phyloP scores from a whole-genome alignment of 2,113 vertebrate species.

The Centropristis striata region DNA sequence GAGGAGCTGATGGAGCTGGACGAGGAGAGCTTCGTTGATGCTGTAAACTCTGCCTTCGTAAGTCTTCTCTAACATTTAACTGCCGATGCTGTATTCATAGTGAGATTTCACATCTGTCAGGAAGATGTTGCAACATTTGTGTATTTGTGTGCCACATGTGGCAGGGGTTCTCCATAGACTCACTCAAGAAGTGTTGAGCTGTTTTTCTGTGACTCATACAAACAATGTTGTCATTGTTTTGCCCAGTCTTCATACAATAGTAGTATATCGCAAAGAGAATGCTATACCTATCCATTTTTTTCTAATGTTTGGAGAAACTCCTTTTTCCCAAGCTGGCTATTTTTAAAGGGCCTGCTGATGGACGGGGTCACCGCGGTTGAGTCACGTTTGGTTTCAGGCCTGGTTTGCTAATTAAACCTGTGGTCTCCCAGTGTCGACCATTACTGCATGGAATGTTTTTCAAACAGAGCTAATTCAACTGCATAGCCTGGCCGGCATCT shows the following conservation, averaged over 20 bases:
- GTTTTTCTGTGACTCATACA: slow-evolving; percentile 50
- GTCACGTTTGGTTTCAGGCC: slow-evolving; percentile 83
- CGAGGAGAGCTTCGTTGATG: slow-evolving; percentile 95
- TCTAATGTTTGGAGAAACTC: slow-evolving; percentile 75
- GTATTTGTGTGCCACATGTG: slow-evolving; percentile 14
- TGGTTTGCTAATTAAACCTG: slow-evolving; percentile 88
- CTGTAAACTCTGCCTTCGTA: slow-evolving; percentile 97
- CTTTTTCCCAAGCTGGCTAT: slow-evolving; percentile 86
- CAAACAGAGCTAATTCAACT: slow-evolving; percentile 83
- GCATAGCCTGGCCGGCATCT: slow-evolving; percentile 78
- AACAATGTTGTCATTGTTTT: slow-evolving; percentile 60
- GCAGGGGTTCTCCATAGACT: slow-evolving; percentile 18
- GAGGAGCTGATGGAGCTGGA: slow-evolving; percentile 91
- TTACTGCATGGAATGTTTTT: slow-evolving; percentile 86
- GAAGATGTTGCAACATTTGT: slow-evolving; percentile 21
- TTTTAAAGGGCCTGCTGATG: slow-evolving; percentile 81
- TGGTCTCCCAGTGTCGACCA: slow-evolving; percentile 83
- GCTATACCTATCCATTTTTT: slow-evolving; percentile 55
- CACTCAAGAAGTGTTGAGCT: slow-evolving; percentile 7
- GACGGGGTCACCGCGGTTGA: slow-evolving; percentile 83
- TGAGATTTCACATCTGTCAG: slow-evolving; percentile 32
- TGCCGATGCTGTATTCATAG: slow-evolving; percentile 20
- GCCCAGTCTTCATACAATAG: slow-evolving; percentile 47
- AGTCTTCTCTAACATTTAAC: slow-evolving; percentile 76
- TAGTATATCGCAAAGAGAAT: slow-evolving; percentile 50